Percentiles rank a stretch among this genome's conserved stretches.
phyloP scores from a whole-genome alignment of 2,797 vertebrate species.

The Numenius phaeopus region DNA sequence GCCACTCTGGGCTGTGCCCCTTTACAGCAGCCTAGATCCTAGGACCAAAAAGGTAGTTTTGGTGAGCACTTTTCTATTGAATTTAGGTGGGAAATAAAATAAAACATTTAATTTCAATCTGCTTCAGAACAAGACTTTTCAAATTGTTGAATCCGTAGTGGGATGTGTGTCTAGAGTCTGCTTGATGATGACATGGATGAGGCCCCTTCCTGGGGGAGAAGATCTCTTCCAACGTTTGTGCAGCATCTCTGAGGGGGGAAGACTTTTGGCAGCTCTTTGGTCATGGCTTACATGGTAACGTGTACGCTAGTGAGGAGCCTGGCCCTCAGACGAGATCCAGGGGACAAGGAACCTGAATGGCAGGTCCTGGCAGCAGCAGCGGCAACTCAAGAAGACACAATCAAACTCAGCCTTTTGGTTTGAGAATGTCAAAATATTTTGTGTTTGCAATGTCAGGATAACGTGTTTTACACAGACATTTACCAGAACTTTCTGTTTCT shows the following conservation, averaged over 20 bases:
- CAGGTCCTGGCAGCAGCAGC: background rate
- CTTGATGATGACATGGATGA: background rate
- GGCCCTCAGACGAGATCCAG: background rate
- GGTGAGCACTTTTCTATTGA: background rate
- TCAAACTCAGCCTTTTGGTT: background rate
- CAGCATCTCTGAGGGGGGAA: accelerated
- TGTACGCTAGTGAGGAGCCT: background rate
- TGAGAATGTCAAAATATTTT: background rate
- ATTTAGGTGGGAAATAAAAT: background rate
- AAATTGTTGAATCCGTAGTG: background rate
- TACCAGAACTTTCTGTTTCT: background rate
- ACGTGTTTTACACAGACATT: background rate
- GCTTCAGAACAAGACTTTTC: background rate
- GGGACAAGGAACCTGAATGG: background rate
- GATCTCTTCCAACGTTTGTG: background rate
- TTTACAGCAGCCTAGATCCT: background rate
- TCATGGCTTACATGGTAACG: accelerated
- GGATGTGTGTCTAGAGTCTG: background rate
- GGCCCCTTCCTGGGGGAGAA: background rate
- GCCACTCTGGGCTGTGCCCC: accelerated
- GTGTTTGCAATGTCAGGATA: background rate
- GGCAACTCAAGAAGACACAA: background rate
- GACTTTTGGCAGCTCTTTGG: background rate
- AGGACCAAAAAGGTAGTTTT: background rate
- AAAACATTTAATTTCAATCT: background rate